These are phyloP conservation scores for Sebastes iracundus DNA, from an alignment of 2,797 vertebrate species.

Conservation along the genomic window DNA sequence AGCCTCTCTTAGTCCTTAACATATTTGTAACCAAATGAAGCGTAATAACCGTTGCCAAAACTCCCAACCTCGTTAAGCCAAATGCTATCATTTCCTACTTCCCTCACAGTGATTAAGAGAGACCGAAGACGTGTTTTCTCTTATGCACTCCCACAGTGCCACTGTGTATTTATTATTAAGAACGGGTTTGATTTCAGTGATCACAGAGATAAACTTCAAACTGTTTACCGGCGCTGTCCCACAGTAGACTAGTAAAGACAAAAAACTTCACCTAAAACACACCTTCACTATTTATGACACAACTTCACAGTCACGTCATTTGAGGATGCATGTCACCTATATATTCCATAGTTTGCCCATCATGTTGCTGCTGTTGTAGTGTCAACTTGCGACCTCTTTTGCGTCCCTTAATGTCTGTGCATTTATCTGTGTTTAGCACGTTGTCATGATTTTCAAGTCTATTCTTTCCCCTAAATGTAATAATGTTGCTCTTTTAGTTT, in stretches of 20 bases:
- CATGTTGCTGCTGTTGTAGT: neutral
- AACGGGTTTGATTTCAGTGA: constrained; percentile 19
- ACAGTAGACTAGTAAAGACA: neutral
- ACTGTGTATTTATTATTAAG: constrained; percentile 22
- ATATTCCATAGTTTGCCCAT: neutral
- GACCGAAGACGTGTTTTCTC: constrained; percentile 11
- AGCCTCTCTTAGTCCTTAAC: constrained; percentile 39
- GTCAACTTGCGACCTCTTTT: neutral
- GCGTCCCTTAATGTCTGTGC: neutral
- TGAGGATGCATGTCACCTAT: constrained; percentile 13
- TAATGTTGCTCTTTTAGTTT: neutral
- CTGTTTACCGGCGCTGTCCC: neutral
- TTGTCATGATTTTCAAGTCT: neutral
- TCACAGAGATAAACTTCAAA: constrained; percentile 17
- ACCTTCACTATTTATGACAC: neutral
- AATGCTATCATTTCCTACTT: constrained; percentile 40
- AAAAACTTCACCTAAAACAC: neutral
- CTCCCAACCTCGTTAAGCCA: constrained; percentile 24
- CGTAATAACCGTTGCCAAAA: constrained; percentile 40
- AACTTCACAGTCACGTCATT: neutral
- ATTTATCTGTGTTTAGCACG: neutral
- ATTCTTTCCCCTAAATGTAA: neutral
- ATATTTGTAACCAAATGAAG: constrained; percentile 61
- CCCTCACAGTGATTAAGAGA: constrained; percentile 29
- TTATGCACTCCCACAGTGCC: neutral